Percentiles rank a stretch among this genome's conserved stretches.
Evolutionary conservation across 2,113 vertebrate genomes (phyloP).

Genomic region (Atherinomorus stipes): DNA sequence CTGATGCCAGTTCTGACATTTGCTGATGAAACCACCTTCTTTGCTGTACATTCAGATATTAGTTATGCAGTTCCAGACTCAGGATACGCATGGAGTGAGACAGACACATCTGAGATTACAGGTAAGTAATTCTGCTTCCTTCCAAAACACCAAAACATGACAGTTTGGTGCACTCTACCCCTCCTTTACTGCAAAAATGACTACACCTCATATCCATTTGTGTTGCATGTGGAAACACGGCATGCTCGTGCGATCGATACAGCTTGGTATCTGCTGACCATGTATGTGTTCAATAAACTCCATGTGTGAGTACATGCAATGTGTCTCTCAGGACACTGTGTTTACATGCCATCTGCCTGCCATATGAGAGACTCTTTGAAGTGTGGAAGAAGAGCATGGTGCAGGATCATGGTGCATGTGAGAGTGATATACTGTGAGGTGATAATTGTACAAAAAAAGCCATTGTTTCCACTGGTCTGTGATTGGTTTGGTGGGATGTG

Average conservation of each 20-base stretch:
- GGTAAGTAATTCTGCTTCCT: conserved; percentile 68
- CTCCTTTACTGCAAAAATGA: neutral
- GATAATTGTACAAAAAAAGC: conserved; percentile 41
- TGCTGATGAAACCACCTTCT: conserved; percentile 61
- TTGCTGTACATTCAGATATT: conserved; percentile 79
- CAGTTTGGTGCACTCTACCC: conserved; percentile 16
- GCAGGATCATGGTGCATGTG: conserved; percentile 58
- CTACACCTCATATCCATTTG: conserved; percentile 11
- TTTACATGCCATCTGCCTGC: conserved; percentile 60
- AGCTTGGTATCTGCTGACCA: conserved; percentile 42
- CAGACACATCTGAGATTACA: conserved; percentile 66
- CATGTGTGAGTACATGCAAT: conserved; percentile 43
- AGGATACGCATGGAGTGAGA: conserved; percentile 80
- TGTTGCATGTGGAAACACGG: conserved; percentile 58
- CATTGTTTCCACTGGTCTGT: conserved; percentile 66
- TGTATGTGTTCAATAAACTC: conserved; percentile 43
- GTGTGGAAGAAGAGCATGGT: conserved; percentile 14
- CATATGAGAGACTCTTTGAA: conserved; percentile 50
- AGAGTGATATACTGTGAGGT: conserved; percentile 33
- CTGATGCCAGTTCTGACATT: conserved; percentile 14
- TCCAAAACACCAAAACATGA: neutral
- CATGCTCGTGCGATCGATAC: conserved; percentile 46
- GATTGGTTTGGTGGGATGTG: conserved; percentile 50
- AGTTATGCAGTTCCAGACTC: conserved; percentile 76
- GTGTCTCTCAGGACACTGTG: conserved; percentile 43